These are phyloP conservation scores for Capitella teleta DNA, from an alignment of 1,140 invertebrate species.

Conservation along the genomic window DNA sequence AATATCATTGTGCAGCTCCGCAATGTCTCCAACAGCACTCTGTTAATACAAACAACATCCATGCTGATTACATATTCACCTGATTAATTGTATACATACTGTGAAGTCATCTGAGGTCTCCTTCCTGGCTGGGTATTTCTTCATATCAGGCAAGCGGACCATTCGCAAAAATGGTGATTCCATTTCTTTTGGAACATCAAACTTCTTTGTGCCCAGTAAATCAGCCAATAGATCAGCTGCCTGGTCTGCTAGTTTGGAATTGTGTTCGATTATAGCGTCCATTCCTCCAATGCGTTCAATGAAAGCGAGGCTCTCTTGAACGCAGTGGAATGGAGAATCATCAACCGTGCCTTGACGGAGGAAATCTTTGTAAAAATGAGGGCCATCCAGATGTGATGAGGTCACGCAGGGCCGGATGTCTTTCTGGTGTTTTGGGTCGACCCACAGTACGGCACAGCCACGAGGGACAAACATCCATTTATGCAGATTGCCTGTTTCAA, in stretches of 20 bases:
- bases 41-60: too few species aligned
- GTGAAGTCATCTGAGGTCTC: neutral
- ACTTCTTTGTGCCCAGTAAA: neutral
- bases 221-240: neutral
- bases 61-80: neutral
- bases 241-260: neutral
- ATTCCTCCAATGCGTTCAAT: neutral
- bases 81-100: neutral
- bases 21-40: too few species aligned
- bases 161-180: slow-evolving; percentile 2
- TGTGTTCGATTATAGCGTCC: slow-evolving; percentile 1
- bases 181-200: slow-evolving; percentile 1
- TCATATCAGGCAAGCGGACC: slow-evolving; percentile 44
- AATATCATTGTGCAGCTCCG: too few species aligned
- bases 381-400: slow-evolving; percentile 11
- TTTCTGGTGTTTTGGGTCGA: slow-evolving; percentile 16
- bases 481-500: slow-evolving; percentile 24
- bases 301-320: neutral
- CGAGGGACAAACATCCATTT: slow-evolving; percentile 26
- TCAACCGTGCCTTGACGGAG: neutral
- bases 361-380: slow-evolving; percentile 1
- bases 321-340: neutral
- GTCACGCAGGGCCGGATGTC: slow-evolving; percentile 16
- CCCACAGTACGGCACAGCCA: slow-evolving; percentile 22
- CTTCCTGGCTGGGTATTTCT: neutral